Conservation (phyloP, 2,797 vertebrate species). For the Siniperca undulata region DNA sequence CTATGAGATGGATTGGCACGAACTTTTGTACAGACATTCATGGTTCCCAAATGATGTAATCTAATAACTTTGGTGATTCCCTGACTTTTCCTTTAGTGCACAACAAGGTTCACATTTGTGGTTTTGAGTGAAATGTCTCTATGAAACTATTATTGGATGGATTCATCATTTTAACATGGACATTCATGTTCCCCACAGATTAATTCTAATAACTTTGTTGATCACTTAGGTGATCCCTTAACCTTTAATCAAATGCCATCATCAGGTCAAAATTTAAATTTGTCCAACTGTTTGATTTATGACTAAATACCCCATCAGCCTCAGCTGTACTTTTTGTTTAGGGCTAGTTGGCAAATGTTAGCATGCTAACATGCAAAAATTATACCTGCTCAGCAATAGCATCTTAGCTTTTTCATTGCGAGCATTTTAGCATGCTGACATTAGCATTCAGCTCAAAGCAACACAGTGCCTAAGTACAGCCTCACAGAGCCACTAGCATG, state of each 20-base stretch:
- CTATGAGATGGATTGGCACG: neutral
- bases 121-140: neutral
- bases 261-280: neutral
- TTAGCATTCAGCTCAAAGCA: neutral
- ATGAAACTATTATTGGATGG: neutral
- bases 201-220: neutral
- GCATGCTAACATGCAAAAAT: neutral
- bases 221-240: neutral
- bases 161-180: no score
- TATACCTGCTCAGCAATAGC: neutral
- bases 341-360: neutral
- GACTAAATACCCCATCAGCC: neutral
- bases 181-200: neutral
- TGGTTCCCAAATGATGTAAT: neutral
- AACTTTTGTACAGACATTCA: neutral
- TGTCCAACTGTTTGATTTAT: neutral
- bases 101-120: neutral
- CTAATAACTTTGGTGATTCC: neutral
- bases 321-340: neutral
- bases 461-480: neutral
- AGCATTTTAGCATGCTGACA: neutral
- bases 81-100: neutral
- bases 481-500: neutral
- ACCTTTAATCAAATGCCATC: neutral
- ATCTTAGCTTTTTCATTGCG: neutral